Evolutionary conservation across 2,797 vertebrate species (phyloP).

Genomic region (Phoeniculus purpureus): DNA sequence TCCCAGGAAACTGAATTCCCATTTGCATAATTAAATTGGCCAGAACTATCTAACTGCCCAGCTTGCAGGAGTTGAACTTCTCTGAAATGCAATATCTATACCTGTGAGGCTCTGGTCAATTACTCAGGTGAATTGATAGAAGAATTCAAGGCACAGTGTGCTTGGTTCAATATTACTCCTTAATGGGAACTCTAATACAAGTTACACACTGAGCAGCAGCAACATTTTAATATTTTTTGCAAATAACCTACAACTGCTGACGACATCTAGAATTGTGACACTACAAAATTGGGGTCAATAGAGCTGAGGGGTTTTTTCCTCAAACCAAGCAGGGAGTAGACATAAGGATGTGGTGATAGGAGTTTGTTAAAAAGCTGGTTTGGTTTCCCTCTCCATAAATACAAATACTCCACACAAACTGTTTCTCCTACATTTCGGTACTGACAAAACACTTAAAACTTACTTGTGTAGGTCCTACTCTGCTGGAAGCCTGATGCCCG

Average conservation of each 20-base stretch:
- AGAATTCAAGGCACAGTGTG: slow-evolving; percentile 18
- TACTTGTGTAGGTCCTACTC: neutral
- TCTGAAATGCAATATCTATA: slow-evolving; percentile 30
- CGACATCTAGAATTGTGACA: neutral
- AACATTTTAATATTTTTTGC: neutral
- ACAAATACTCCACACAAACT: neutral
- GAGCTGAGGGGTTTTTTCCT: neutral
- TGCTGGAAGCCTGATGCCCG: neutral
- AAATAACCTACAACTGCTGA: neutral
- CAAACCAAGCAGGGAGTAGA: neutral
- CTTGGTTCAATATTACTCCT: slow-evolving; percentile 38
- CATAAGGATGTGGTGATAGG: neutral
- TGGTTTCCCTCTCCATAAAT: neutral
- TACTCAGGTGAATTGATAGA: slow-evolving; percentile 47
- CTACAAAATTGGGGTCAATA: neutral
- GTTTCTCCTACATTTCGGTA: neutral
- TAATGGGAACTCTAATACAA: slow-evolving; percentile 9
- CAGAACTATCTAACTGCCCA: slow-evolving; percentile 57
- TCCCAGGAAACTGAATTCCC: slow-evolving; percentile 40
- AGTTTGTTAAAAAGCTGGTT: neutral
- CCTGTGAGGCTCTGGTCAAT: slow-evolving; percentile 20
- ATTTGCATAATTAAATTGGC: slow-evolving; percentile 71
- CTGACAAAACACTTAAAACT: neutral
- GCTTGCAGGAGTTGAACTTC: slow-evolving; percentile 50
- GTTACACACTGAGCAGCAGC: slow-evolving; percentile 4